Percentiles rank a stretch among this genome's conserved stretches.
Conservation (phyloP, 2,888 invertebrate genomes). For the Pedicia rivosa region DNA sequence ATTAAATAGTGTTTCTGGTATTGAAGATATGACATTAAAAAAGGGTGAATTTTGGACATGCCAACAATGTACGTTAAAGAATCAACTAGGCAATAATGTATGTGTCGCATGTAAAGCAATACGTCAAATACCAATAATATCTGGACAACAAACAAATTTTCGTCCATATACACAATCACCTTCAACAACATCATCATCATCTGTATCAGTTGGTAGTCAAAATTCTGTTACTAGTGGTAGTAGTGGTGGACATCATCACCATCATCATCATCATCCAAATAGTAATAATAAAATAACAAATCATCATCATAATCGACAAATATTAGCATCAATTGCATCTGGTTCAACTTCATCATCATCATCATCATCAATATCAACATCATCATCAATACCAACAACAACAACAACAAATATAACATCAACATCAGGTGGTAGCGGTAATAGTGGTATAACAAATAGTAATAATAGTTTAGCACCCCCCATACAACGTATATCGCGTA, state of each 20-base stretch:
- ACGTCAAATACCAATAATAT: slow-evolving; percentile 29
- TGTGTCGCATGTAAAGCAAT: slow-evolving; percentile 66
- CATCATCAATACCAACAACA: neutral
- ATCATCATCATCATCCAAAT: slow-evolving; percentile 2
- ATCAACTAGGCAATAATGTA: slow-evolving; percentile 45
- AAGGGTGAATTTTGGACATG: slow-evolving; percentile 69
- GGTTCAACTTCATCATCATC: slow-evolving; percentile 9
- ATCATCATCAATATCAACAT: slow-evolving; percentile 6
- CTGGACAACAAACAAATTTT: slow-evolving; percentile 19
- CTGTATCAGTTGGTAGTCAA: neutral
- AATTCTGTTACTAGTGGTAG: neutral
- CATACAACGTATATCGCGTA: slow-evolving; percentile 26
- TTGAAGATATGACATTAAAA: slow-evolving; percentile 49
- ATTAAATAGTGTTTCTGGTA: slow-evolving; percentile 45
- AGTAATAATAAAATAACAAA: slow-evolving; percentile 2
- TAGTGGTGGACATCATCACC: neutral
- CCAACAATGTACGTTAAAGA: slow-evolving; percentile 64
- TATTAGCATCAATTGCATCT: slow-evolving; percentile 13
- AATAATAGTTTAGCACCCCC: slow-evolving; percentile 19
- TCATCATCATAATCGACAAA: slow-evolving; percentile 11
- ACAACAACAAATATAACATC: too few species aligned
- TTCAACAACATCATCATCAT: slow-evolving; percentile 2
- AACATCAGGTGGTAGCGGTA: neutral
- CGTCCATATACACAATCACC: slow-evolving; percentile 19
- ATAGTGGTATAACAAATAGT: slow-evolving; percentile 3